Base-by-base conservation (phyloP, 2,888 invertebrate genomes). In the Osmoderma eremita region DNA sequence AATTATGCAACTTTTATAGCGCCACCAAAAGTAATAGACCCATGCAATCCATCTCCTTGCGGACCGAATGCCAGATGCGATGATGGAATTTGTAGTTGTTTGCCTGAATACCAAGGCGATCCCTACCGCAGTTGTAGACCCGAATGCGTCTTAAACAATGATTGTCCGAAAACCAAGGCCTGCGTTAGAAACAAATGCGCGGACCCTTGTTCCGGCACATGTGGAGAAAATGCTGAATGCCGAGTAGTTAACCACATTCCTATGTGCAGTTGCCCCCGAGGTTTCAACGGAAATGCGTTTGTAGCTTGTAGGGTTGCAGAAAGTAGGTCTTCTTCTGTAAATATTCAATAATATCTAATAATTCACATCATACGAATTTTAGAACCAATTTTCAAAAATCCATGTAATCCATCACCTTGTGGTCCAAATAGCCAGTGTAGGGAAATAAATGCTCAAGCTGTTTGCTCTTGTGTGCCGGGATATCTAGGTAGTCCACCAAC, bases 11-110 rank as follows among this genome's bases (percentile, higher is more conserved):
- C 6, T 61, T 50, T 66, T 66, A 48, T 63, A 65, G 69, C 65
- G 73, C 80, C 83, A 64, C 75, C 73, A 42, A 78, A 81, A 22
- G 70, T 70, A 36, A 70, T 71, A 49, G 88, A 90, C 79, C 90
- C 89, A n/a, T 93, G 93, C 78, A 85, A 88, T 75, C 91, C 91
- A 54, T 89, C 89, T 24, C 90, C 91, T 3, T 92, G 92, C 75
- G 90, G 90, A 50, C 82, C 85, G 66, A 89, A 88, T 79, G 84
- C 89, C 3, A 84, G 86, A 76, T 91, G 91, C 75, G 71, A 70
- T 24, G 84, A 63, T 75, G 88, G 91, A 15, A 89, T 91, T 67
- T 94, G 93, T 77, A 86, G 87, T 13, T 94, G 94, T 76, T 78
- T 89, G 63, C 82, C 84, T 17, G 91, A 91, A 74, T 91, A 90